These are phyloP conservation scores for Julus scanicus DNA, from an alignment of 2,888 invertebrate genomes.

Conservation along the genomic window DNA sequence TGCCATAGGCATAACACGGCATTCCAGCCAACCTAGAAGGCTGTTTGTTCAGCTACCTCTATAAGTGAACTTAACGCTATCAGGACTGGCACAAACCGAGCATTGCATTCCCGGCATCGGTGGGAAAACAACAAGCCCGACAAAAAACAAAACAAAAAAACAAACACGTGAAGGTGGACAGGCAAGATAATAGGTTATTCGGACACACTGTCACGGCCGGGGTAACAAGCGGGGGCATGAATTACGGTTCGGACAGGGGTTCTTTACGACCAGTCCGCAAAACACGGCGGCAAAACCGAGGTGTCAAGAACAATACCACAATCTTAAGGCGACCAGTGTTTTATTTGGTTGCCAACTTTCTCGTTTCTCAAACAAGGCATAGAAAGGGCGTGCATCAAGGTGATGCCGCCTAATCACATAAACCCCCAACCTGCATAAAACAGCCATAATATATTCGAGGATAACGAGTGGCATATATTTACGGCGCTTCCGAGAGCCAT, in stretches of 20 bases:
- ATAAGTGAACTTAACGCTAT: too few species aligned
- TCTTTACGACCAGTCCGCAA: conserved; percentile 2
- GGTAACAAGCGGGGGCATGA: conserved; percentile 21
- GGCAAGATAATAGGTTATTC: conserved; percentile 20
- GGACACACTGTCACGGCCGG: neutral
- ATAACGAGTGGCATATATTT: neutral
- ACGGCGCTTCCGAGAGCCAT: neutral
- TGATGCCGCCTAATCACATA: neutral
- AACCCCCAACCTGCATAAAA: neutral
- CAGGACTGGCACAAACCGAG: neutral
- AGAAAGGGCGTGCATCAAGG: neutral
- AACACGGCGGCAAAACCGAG: conserved; percentile 35
- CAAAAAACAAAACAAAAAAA: neutral
- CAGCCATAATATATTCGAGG: neutral
- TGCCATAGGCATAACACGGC: too few species aligned
- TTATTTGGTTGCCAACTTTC: conserved; percentile 39
- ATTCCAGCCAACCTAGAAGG: too few species aligned
- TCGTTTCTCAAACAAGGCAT: neutral
- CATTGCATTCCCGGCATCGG: neutral
- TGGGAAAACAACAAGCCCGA: neutral
- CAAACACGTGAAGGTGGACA: conserved; percentile 14
- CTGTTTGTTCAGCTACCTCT: too few species aligned
- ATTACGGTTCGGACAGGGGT: conserved; percentile 21
- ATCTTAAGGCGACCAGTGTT: conserved; percentile 21
- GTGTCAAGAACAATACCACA: conserved; percentile 42